Evolutionary conservation across 2,888 invertebrate genomes (phyloP).

Genomic region (Drosophila trichaetosa): DNA sequence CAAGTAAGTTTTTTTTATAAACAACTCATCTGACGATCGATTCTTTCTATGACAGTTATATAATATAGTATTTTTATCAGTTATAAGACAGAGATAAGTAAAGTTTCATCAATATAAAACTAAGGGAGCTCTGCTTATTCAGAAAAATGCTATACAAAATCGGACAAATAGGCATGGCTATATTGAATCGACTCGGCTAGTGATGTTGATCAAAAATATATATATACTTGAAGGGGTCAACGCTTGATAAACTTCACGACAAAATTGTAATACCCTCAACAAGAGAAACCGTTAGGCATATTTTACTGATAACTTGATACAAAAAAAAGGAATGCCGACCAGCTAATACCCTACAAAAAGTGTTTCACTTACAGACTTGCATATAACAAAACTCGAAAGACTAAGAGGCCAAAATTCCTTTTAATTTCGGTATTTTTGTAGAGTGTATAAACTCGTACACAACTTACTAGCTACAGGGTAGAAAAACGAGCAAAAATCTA

Average conservation of each 20-base stretch:
- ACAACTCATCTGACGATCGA: not conserved
- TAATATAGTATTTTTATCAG: not conserved
- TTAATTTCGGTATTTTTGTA: not conserved
- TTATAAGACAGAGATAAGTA: not conserved
- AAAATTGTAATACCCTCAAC: not conserved
- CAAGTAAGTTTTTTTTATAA: not conserved
- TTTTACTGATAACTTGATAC: constrained; percentile 59
- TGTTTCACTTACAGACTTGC: not conserved
- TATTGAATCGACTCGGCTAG: not conserved
- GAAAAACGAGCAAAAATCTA: constrained; percentile 23
- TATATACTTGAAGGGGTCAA: not conserved
- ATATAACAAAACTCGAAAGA: not conserved
- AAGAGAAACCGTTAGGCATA: constrained; percentile 56
- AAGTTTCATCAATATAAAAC: not conserved
- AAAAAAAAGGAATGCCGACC: constrained; percentile 2
- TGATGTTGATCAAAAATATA: not conserved
- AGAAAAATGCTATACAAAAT: not conserved
- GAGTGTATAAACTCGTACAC: not conserved
- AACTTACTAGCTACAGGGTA: constrained; percentile 22
- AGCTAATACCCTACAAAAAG: constrained; percentile 13
- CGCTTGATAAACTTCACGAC: not conserved
- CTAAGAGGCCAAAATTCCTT: not conserved
- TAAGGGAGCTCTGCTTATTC: not conserved
- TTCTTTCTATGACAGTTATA: not conserved
- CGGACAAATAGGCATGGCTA: not conserved